Conservation (phyloP, 53 echinoderm and acorn worm genomes). For the Pentamera pediparva region DNA sequence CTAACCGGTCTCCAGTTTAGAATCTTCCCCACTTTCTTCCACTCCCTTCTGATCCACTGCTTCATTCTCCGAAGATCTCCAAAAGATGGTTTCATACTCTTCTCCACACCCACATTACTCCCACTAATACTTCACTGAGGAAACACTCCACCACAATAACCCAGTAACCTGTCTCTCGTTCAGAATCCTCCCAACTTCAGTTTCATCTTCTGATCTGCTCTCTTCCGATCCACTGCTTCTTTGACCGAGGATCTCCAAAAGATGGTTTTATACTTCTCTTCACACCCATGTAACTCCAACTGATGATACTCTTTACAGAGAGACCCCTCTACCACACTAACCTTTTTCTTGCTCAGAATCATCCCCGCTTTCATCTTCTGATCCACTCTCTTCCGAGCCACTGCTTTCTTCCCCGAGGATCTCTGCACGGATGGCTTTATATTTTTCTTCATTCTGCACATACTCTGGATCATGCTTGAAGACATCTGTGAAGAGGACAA, state of each 20-base stretch:
- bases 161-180: neutral
- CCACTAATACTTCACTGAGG: neutral
- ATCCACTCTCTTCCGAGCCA: slow-evolving; percentile 47
- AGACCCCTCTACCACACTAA: neutral
- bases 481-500: slow-evolving; percentile 52
- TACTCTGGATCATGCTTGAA: slow-evolving; percentile 91
- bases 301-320: neutral
- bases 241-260: slow-evolving; percentile 79
- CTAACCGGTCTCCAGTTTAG: too few relatives aligned
- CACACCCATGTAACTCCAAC: neutral
- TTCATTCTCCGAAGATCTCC: slow-evolving; percentile 69
- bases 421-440: slow-evolving; percentile 75
- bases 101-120: neutral
- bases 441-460: slow-evolving; percentile 81
- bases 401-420: slow-evolving; percentile 75
- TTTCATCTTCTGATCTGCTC: slow-evolving; percentile 49
- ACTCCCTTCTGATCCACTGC: slow-evolving; percentile 39
- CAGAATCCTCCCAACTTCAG: slow-evolving; percentile 9
- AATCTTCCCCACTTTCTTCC: slow-evolving; percentile 31
- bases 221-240: slow-evolving; percentile 59
- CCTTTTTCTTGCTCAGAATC: neutral
- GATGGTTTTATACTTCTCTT: slow-evolving; percentile 84
- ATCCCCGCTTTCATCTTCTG: slow-evolving; percentile 28
- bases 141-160: neutral
- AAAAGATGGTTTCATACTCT: slow-evolving; percentile 63